Base-by-base conservation (phyloP, 2,113 vertebrate species). In the Anas platyrhynchos region DNA sequence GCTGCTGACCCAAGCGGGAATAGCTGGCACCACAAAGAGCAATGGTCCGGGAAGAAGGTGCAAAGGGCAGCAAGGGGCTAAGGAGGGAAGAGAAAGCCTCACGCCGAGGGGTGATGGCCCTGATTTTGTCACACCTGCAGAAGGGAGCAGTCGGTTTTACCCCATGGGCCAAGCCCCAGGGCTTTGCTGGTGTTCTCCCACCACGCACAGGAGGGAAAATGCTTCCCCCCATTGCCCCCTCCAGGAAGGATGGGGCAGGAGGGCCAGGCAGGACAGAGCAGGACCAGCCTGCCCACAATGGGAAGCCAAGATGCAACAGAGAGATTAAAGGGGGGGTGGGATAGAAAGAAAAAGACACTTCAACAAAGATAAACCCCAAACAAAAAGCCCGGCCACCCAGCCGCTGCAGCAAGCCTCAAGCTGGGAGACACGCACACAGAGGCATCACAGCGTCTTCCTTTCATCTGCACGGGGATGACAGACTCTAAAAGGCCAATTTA, bases 401-500 rank as follows among this genome's bases (percentile, higher is more conserved):
- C n/a, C 46, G 44, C 18, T 2, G 29, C 71, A 87, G 82, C 77
- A 36, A 2, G 80, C 73, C 83, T 88, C 23, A 7, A 59, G 61
- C 84, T 77, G 11, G 0, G 58, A 56, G 85, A 81, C 12, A 0
- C 0, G 1, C 83, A 59, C 6, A 0, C 79, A 78, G 86, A 83
- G 43, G 65, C 65, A 80, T 81, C 83, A 10, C 94, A 74, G 68
- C 89, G 66, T 66, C 87, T 72, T 36, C 90, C 83, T 97, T 95
- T 96, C 90, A 96, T 94, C 89, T 83, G 78, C 71, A 71, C 2
- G 10, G 91, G 91, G 91, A 81, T 91, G 93, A 93, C 93, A 96
- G 91, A 43, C 80, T 90, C 94, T 93, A 93, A 96, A 93, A 96
- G 91, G 91, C 92, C 95, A 94, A 93, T 83, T 95, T 88, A 88